phyloP scores from a whole-genome alignment of 2,888 invertebrate species.

The Helicoverpa assulta region DNA sequence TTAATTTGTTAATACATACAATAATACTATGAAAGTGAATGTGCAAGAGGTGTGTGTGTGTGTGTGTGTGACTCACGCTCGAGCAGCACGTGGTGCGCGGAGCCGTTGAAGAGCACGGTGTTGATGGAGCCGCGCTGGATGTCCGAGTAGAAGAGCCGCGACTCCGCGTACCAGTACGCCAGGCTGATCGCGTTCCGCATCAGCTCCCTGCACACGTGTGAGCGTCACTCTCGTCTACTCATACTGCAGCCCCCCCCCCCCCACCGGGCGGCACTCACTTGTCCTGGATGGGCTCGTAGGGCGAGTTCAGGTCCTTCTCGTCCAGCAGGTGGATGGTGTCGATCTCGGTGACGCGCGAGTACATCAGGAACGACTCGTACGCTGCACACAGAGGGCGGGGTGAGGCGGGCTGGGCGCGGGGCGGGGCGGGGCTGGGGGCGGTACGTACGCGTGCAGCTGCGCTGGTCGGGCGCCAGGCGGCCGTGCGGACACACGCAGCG shows the following conservation, averaged over 20 bases:
- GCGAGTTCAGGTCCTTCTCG: constrained; percentile 93
- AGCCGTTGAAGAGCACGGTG: constrained; percentile 95
- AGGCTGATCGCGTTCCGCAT: constrained; percentile 97
- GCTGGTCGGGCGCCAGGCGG: constrained; percentile 91
- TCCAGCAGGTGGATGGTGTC: constrained; percentile 95
- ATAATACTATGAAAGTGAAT: no score
- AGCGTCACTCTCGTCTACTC: neutral
- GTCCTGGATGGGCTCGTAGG: constrained; percentile 93
- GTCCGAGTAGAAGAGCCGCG: constrained; percentile 96
- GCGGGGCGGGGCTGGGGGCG: neutral
- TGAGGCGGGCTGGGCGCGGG: neutral
- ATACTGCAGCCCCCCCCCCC: neutral
- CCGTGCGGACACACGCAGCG: constrained; percentile 96
- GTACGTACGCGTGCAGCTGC: constrained; percentile 91
- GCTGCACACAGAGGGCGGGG: constrained; percentile 82
- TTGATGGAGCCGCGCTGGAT: constrained; percentile 96
- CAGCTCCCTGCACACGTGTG: constrained; percentile 83
- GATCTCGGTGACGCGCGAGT: constrained; percentile 94
- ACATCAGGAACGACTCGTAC: constrained; percentile 95
- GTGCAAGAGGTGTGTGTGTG: no score
- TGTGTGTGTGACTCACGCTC: constrained; percentile 88
- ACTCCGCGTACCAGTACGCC: constrained; percentile 93
- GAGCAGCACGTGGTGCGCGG: constrained; percentile 92
- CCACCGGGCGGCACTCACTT: constrained; percentile 71
- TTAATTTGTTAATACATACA: no score